Percentiles rank a stretch among this genome's conserved stretches.
These are phyloP conservation scores for Heteropelma amictum DNA, from an alignment of 2,888 invertebrate species.

Conservation along the genomic window DNA sequence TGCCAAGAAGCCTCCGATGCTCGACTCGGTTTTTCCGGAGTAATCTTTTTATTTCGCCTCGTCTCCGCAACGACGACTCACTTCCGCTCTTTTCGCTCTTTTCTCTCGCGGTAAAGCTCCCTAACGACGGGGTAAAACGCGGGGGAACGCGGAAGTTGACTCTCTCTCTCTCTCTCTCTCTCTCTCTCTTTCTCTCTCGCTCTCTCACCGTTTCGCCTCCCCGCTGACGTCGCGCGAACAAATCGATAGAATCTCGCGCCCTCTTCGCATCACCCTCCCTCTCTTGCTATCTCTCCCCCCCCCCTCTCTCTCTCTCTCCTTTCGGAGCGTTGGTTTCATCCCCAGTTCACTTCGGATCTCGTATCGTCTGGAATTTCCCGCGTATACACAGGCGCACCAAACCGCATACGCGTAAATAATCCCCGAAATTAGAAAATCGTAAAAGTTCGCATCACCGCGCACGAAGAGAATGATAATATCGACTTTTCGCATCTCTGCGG, in stretches of 20 bases:
- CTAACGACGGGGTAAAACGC: slow-evolving; percentile 44
- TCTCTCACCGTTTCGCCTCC: slow-evolving; percentile 63
- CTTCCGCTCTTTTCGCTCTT: too few relatives aligned
- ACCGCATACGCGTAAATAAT: too few relatives aligned
- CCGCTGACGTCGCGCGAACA: slow-evolving; percentile 68
- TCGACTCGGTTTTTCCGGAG: slow-evolving; percentile 22
- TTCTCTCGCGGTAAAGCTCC: slow-evolving; percentile 21
- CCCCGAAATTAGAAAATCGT: too few relatives aligned
- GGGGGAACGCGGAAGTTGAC: slow-evolving; percentile 69
- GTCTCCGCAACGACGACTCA: slow-evolving; percentile 13
- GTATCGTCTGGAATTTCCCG: background rate
- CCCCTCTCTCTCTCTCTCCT: slow-evolving; percentile 36
- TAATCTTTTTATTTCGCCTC: slow-evolving; percentile 8
- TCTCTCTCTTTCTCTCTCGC: slow-evolving; percentile 54
- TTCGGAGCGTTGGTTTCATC: slow-evolving; percentile 26
- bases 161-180: slow-evolving; percentile 65
- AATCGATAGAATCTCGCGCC: slow-evolving; percentile 71
- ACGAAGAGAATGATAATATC: too few relatives aligned
- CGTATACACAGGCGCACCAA: background rate
- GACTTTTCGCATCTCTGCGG: too few relatives aligned
- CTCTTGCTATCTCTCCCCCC: slow-evolving; percentile 48
- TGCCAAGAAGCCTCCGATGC: slow-evolving; percentile 38
- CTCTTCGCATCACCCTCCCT: too few relatives aligned
- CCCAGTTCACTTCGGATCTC: background rate
- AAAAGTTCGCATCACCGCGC: too few relatives aligned